Conservation (phyloP, 1,140 invertebrate species). For the Bombus waltoni region DNA sequence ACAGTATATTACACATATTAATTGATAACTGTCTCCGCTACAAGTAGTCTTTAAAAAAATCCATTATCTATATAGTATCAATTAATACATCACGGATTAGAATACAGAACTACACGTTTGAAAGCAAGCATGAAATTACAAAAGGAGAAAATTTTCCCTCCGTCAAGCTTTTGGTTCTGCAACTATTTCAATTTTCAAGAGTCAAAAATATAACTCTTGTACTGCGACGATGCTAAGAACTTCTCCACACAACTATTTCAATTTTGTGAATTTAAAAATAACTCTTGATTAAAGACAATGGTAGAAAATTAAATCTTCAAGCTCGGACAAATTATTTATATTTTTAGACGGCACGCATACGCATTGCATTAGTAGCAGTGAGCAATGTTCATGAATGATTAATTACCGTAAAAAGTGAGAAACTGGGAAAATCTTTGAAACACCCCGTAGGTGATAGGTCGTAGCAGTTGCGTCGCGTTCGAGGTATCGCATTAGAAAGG, state of each 20-base stretch:
- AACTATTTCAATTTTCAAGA: no score
- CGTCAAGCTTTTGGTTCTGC: no score
- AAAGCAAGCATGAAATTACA: no score
- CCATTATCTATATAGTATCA: no score
- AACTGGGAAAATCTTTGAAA: not conserved
- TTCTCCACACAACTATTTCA: not conserved
- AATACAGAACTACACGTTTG: no score
- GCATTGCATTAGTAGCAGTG: not conserved
- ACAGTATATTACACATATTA: no score
- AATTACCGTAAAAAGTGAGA: not conserved
- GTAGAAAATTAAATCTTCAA: not conserved
- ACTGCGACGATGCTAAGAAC: no score
- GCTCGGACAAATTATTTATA: not conserved
- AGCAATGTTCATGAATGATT: not conserved
- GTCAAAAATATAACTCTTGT: no score
- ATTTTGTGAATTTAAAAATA: not conserved
- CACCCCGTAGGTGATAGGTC: conserved; percentile 29
- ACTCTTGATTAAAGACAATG: not conserved
- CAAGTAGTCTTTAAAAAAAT: no score
- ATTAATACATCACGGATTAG: no score
- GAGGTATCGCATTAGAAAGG: conserved; percentile 78
- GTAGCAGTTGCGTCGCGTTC: conserved; percentile 14
- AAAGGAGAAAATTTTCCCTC: no score
- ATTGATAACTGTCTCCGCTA: no score
- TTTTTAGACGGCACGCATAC: not conserved